A percentile compares a stretch with the other conserved stretches of the same genome.
Conservation (phyloP, 2,113 vertebrate species). For the Myotis brandtii region DNA sequence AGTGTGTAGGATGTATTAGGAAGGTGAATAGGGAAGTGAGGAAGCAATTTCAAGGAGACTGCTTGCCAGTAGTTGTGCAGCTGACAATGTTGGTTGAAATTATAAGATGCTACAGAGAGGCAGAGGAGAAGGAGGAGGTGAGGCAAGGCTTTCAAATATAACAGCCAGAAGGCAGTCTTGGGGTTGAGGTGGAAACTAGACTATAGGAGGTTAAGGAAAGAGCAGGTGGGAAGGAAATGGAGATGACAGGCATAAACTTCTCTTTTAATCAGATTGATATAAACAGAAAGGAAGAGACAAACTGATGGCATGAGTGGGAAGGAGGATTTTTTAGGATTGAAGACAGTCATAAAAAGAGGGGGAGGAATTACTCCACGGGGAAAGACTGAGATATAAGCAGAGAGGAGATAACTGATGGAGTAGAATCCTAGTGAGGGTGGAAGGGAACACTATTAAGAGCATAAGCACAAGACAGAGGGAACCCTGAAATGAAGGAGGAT, state of each 20-base stretch:
- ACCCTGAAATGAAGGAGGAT: neutral
- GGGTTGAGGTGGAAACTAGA: neutral
- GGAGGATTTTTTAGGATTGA: neutral
- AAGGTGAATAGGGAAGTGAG: neutral
- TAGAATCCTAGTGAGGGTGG: neutral
- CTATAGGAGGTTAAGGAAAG: neutral
- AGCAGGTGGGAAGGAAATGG: neutral
- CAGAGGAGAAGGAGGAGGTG: neutral
- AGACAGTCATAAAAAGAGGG: neutral
- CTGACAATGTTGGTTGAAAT: neutral
- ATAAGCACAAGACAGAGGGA: neutral
- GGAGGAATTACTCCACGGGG: neutral
- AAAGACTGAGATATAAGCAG: neutral
- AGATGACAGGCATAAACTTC: neutral
- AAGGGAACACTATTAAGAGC: neutral
- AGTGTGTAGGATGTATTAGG: neutral
- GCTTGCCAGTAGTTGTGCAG: neutral
- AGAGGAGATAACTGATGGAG: neutral
- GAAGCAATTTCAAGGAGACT: neutral
- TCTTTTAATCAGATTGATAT: neutral
- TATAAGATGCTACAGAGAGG: neutral
- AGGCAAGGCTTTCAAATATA: neutral
- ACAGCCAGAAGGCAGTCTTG: neutral
- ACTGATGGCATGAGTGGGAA: neutral
- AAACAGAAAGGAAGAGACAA: neutral